phyloP scores from a whole-genome alignment of 1,140 invertebrate species.

The Calephelis virginiensis region DNA sequence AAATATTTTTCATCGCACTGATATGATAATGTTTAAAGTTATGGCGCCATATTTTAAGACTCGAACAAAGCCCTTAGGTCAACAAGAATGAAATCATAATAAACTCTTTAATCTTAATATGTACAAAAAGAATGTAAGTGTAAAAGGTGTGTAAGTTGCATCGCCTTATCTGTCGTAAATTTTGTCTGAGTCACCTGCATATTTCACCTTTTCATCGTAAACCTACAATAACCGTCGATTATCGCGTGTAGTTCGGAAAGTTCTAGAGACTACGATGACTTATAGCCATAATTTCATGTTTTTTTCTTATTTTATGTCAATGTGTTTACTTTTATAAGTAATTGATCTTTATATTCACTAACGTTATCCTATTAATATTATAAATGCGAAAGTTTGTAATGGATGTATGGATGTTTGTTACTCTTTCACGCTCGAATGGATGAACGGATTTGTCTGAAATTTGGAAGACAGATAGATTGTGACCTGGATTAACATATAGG shows the following conservation, averaged over 20 bases:
- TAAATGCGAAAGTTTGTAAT: too few species aligned
- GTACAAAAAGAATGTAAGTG: slow-evolving; percentile 3
- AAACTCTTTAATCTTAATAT: slow-evolving; percentile 2
- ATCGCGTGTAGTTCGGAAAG: not conserved
- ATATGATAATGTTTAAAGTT: not conserved
- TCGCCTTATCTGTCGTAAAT: not conserved
- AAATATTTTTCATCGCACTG: not conserved
- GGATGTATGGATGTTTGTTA: too few species aligned
- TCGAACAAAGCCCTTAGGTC: slow-evolving; percentile 13
- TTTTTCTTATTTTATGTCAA: too few species aligned
- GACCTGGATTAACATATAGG: too few species aligned
- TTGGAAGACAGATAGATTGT: too few species aligned
- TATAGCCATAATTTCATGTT: too few species aligned
- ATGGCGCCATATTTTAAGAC: slow-evolving; percentile 3
- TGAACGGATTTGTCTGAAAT: too few species aligned
- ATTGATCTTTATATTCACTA: too few species aligned
- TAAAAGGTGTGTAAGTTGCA: slow-evolving; percentile 4
- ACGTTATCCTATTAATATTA: too few species aligned
- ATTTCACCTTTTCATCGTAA: slow-evolving; percentile 8
- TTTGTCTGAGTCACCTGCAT: not conserved
- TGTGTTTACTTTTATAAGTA: not conserved
- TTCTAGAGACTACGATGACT: not conserved
- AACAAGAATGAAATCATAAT: not conserved
- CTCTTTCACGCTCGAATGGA: too few species aligned
- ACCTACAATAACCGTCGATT: slow-evolving; percentile 9